A percentile compares a stretch with the other conserved stretches of the same genome.
phyloP scores from a whole-genome alignment of 2,888 invertebrate genomes.

The Drosophila birchii region DNA sequence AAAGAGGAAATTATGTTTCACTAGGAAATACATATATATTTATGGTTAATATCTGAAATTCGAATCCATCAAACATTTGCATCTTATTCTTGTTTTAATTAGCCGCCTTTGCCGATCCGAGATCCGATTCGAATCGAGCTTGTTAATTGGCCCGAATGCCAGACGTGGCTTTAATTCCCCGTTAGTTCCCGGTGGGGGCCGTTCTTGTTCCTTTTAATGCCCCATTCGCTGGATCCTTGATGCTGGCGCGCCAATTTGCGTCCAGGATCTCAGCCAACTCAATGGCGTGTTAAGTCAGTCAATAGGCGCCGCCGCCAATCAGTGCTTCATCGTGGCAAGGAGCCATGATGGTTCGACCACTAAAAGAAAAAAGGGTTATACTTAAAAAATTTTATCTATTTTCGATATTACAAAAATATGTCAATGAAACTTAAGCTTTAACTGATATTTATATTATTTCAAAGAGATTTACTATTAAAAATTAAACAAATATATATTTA shows the following conservation, averaged over 20 bases:
- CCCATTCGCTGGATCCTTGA: slow-evolving; percentile 43
- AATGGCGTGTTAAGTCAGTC: slow-evolving; percentile 81
- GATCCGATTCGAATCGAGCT: slow-evolving; percentile 37
- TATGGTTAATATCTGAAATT: neutral
- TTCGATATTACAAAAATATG: too few relatives aligned
- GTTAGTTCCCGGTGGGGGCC: slow-evolving; percentile 33
- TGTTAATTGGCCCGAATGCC: slow-evolving; percentile 72
- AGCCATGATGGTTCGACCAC: slow-evolving; percentile 46
- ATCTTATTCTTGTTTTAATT: slow-evolving; percentile 61
- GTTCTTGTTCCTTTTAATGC: slow-evolving; percentile 9
- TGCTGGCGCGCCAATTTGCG: slow-evolving; percentile 71
- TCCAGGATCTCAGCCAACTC: slow-evolving; percentile 61
- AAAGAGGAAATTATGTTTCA: neutral
- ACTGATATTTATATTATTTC: too few relatives aligned
- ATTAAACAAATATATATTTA: too few relatives aligned
- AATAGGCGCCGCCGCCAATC: slow-evolving; percentile 80
- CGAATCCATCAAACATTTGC: neutral
- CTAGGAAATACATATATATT: neutral
- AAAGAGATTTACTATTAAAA: too few relatives aligned
- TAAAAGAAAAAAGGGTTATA: neutral
- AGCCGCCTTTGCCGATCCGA: slow-evolving; percentile 48
- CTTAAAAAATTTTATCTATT: too few relatives aligned
- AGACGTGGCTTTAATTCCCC: slow-evolving; percentile 60
- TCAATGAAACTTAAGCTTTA: too few relatives aligned
- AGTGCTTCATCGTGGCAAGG: slow-evolving; percentile 60